Conservation (phyloP, 2,888 invertebrate genomes). For the Hoplodrina ambigua region DNA sequence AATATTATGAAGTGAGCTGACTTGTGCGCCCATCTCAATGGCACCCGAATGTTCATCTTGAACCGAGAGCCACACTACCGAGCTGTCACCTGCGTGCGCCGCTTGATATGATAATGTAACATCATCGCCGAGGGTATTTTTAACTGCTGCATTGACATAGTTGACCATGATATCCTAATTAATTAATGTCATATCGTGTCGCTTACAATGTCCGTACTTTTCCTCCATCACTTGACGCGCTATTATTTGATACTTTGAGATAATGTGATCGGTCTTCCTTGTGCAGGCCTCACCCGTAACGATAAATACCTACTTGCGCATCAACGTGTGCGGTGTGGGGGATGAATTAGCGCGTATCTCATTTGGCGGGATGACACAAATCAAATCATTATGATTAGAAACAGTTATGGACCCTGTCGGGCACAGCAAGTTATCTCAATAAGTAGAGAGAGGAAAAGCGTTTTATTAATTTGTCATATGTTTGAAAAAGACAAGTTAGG, state of each 20-base stretch:
- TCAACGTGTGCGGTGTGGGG: no score
- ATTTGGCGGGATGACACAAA: no score
- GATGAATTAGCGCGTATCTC: no score
- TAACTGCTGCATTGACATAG: constrained; percentile 3
- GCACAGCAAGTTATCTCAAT: no score
- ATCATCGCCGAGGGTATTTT: constrained; percentile 15
- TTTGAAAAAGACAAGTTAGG: no score
- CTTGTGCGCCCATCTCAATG: no score
- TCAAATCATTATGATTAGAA: no score
- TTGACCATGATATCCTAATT: constrained; percentile 8
- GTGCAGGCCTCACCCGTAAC: not conserved
- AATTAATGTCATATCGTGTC: constrained; percentile 4
- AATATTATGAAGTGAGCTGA: not conserved
- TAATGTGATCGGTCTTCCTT: not conserved
- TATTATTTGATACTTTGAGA: not conserved
- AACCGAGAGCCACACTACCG: no score
- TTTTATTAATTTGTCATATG: no score
- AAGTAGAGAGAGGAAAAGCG: no score
- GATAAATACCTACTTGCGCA: not conserved
- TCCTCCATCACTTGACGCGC: not conserved
- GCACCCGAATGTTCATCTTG: constrained; percentile 8
- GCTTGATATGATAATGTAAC: constrained; percentile 12
- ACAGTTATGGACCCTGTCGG: no score
- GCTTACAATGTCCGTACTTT: not conserved
- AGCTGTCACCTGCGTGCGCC: not conserved